A percentile compares a stretch with the other conserved stretches of the same genome.
phyloP scores from a whole-genome alignment of 2,888 invertebrate genomes.

The Cheilosia soror region DNA sequence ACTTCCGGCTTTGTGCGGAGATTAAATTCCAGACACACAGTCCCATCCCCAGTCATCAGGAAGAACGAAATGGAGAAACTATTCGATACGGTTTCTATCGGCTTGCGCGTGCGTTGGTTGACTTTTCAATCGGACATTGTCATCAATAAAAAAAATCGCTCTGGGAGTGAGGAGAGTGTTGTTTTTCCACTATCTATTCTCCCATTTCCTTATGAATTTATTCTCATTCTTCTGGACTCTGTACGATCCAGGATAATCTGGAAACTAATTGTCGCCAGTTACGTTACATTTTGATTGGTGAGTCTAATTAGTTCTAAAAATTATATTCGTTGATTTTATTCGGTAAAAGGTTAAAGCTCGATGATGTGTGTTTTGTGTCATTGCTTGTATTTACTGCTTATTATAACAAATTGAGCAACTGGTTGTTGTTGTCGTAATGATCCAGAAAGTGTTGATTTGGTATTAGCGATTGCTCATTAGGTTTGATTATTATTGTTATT shows the following conservation, averaged over 20 bases:
- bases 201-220: conserved; percentile 29
- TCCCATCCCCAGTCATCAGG: conserved; percentile 38
- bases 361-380: conserved; percentile 36
- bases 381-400: conserved; percentile 55
- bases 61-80: conserved; percentile 52
- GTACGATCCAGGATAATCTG: conserved; percentile 67
- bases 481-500: conserved; percentile 41
- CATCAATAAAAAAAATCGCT: conserved; percentile 60
- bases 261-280: conserved; percentile 70
- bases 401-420: conserved; percentile 52
- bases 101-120: conserved; percentile 75
- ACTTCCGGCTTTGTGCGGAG: conserved; percentile 74
- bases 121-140: conserved; percentile 75
- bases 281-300: conserved; percentile 69
- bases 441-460: conserved; percentile 55
- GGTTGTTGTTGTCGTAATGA: conserved; percentile 36
- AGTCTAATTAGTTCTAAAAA: conserved; percentile 63
- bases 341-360: conserved; percentile 53
- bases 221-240: conserved; percentile 42
- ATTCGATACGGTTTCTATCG: conserved; percentile 73
- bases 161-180: conserved; percentile 19
- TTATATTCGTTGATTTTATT: conserved; percentile 34
- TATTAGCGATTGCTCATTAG: conserved; percentile 57
- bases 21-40: conserved; percentile 71
- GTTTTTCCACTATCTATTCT: conserved; percentile 8